These are phyloP conservation scores for Oryzias curvinotus DNA, from an alignment of 2,113 vertebrate species.

Conservation along the genomic window DNA sequence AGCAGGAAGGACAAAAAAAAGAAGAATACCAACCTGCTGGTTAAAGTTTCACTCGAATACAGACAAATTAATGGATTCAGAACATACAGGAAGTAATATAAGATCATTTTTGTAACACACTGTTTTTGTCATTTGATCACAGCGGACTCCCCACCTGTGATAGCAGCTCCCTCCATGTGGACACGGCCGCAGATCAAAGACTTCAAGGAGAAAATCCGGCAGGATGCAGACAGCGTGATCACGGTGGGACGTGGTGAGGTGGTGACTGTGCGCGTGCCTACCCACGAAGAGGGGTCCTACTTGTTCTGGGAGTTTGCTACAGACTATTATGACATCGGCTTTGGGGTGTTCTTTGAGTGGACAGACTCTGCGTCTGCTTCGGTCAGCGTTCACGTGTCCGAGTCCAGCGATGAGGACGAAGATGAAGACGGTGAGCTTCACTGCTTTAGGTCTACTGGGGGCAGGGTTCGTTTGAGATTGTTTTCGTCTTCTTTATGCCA, in stretches of 20 bases:
- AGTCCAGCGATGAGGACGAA: slow-evolving; percentile 98
- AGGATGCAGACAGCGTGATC: slow-evolving; percentile 97
- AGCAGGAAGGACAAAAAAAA: slow-evolving; percentile 21
- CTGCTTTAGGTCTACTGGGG: background rate
- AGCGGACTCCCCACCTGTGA: slow-evolving; percentile 87
- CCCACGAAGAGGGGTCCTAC: slow-evolving; percentile 96
- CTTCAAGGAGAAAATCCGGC: slow-evolving; percentile 98
- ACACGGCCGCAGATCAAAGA: slow-evolving; percentile 97
- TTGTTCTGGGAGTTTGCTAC: slow-evolving; percentile 99
- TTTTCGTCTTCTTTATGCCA: background rate
- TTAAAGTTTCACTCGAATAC: slow-evolving; percentile 10
- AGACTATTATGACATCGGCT: slow-evolving; percentile 98
- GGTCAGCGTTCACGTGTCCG: slow-evolving; percentile 97
- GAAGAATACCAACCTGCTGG: slow-evolving; percentile 34
- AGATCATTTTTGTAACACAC: background rate
- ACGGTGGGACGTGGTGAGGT: slow-evolving; percentile 98
- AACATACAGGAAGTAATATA: background rate
- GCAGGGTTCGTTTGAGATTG: too few relatives aligned
- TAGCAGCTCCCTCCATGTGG: slow-evolving; percentile 99
- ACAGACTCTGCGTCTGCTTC: slow-evolving; percentile 92
- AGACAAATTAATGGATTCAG: too few relatives aligned
- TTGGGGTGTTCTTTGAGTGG: slow-evolving; percentile 99
- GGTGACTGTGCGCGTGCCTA: slow-evolving; percentile 96
- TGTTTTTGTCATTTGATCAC: slow-evolving; percentile 2
- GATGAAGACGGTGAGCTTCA: slow-evolving; percentile 89